Evolutionary conservation across 2,113 vertebrate species (phyloP).

Genomic region (Merops nubicus): DNA sequence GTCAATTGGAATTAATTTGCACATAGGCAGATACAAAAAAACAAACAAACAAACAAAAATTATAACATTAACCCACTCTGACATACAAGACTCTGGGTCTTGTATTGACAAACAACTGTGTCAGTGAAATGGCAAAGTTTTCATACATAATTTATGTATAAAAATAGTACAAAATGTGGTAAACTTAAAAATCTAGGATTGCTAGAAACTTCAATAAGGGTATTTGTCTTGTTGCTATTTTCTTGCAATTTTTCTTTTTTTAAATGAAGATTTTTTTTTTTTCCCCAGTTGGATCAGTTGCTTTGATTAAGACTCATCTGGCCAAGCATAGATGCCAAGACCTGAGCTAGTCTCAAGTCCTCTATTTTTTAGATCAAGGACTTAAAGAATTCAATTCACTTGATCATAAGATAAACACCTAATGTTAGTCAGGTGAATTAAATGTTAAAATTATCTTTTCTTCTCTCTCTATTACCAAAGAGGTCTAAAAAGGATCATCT

Average conservation of each 20-base stretch:
- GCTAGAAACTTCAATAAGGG: not conserved
- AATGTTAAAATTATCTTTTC: not conserved
- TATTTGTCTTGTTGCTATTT: not conserved
- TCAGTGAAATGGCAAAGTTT: not conserved
- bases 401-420: not conserved
- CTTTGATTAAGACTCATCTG: not conserved
- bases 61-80: not conserved
- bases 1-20: not conserved
- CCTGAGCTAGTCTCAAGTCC: not conserved
- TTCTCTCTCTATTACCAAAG: not conserved
- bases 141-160: not conserved
- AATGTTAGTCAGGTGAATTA: not conserved
- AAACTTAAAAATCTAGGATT: not conserved
- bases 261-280: not conserved
- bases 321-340: not conserved
- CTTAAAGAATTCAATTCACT: not conserved
- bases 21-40: not conserved
- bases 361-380: not conserved
- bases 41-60: too few species aligned
- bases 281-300: not conserved
- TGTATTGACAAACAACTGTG: not conserved
- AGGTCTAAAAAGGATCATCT: not conserved
- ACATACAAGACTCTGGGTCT: not conserved
- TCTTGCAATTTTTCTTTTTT: not conserved
- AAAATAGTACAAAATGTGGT: fast-evolving